These are phyloP conservation scores for Notothenia rossii DNA, from an alignment of 2,113 vertebrate genomes.

Conservation along the genomic window DNA sequence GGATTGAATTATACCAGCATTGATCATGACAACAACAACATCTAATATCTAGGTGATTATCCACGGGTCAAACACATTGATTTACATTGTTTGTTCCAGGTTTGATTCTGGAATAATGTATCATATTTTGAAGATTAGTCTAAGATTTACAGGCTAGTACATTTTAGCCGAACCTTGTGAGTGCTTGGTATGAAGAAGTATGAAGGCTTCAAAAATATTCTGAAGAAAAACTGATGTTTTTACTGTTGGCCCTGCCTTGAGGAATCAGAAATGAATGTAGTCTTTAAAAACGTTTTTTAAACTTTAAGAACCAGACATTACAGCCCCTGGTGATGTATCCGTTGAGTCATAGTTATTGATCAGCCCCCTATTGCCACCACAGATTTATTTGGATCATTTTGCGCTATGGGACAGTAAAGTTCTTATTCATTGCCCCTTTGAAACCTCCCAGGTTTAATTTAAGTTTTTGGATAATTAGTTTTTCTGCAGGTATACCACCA, in stretches of 20 bases:
- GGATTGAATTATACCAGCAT: background rate
- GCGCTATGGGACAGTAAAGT: slow-evolving; percentile 21
- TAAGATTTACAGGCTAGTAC: background rate
- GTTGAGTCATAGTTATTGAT: slow-evolving; percentile 51
- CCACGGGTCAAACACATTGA: background rate
- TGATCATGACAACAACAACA: background rate
- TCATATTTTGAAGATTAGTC: background rate
- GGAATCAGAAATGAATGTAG: background rate
- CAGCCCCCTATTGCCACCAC: slow-evolving; percentile 18
- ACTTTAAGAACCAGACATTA: slow-evolving; percentile 17
- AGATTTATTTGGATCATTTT: slow-evolving; percentile 55
- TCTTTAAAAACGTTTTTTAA: slow-evolving; percentile 14
- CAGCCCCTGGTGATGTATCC: slow-evolving; percentile 29
- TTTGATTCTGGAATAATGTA: background rate
- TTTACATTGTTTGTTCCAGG: background rate
- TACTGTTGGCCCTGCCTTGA: background rate
- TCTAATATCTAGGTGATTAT: background rate
- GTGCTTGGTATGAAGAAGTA: too few relatives aligned
- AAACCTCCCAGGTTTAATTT: slow-evolving; percentile 49
- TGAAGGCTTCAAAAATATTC: too few relatives aligned
- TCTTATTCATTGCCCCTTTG: slow-evolving; percentile 43
- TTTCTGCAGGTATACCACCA: slow-evolving; percentile 45
- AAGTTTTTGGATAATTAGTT: slow-evolving; percentile 57
- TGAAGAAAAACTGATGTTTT: background rate
- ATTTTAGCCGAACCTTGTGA: background rate